Evolutionary conservation across 1,140 invertebrate genomes (phyloP).

Genomic region (Drosophila asahinai): DNA sequence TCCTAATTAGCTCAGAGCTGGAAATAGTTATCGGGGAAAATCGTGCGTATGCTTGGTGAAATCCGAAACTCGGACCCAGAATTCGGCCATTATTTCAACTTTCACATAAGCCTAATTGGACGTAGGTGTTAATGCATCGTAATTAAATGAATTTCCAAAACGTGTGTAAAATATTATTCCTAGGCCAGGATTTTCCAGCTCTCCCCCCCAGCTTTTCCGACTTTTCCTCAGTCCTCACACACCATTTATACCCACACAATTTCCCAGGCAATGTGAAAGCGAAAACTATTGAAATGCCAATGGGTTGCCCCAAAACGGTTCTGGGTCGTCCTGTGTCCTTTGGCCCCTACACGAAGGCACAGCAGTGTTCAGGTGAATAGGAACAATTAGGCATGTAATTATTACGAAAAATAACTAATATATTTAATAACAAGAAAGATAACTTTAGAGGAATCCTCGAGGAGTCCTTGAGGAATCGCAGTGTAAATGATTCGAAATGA

Average conservation of each 20-base stretch:
- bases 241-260: slow-evolving; percentile 8
- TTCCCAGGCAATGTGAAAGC: slow-evolving; percentile 54
- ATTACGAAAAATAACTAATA: too few species aligned
- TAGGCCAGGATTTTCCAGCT: slow-evolving; percentile 8
- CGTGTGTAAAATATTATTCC: slow-evolving; percentile 11
- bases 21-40: background rate
- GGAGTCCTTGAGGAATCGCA: too few species aligned
- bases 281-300: slow-evolving; percentile 69
- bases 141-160: slow-evolving; percentile 22
- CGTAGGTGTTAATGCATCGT: background rate
- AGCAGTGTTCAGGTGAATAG: background rate
- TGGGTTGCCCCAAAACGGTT: slow-evolving; percentile 16
- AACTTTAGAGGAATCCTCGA: too few species aligned
- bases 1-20: background rate
- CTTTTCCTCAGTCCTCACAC: background rate
- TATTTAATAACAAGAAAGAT: too few species aligned
- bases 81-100: background rate
- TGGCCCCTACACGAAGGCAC: background rate
- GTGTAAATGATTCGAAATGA: too few species aligned
- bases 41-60: background rate
- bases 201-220: background rate
- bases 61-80: background rate
- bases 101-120: slow-evolving; percentile 5
- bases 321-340: slow-evolving; percentile 22
- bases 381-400: background rate